Evolutionary conservation across 2,113 vertebrate species (phyloP).

Genomic region (Vimba vimba): DNA sequence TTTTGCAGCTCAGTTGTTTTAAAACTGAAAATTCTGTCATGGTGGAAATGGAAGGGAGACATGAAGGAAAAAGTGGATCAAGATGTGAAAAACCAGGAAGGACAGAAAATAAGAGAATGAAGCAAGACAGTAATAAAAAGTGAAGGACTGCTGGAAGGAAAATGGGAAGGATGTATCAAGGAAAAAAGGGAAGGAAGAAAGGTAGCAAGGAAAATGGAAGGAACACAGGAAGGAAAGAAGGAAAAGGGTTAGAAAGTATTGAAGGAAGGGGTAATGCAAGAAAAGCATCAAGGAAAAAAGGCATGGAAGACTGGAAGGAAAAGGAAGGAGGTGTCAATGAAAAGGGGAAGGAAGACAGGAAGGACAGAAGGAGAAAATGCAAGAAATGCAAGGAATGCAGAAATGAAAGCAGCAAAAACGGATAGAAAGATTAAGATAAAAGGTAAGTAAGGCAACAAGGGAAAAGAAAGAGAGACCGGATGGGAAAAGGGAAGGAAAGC

Average conservation of each 20-base stretch:
- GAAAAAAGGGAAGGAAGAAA: neutral
- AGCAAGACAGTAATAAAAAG: neutral
- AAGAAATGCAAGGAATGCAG: neutral
- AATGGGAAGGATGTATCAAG: neutral
- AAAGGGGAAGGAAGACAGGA: neutral
- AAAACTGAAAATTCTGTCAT: too few relatives aligned
- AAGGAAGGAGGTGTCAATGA: neutral
- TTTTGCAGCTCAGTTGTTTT: too few relatives aligned
- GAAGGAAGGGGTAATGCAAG: neutral
- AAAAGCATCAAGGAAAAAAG: neutral
- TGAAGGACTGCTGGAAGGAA: neutral
- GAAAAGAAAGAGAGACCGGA: neutral
- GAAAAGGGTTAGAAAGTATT: neutral
- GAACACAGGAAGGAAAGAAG: neutral
- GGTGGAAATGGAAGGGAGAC: neutral
- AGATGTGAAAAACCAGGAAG: neutral
- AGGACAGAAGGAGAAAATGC: neutral
- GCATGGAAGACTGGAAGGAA: neutral
- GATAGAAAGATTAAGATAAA: neutral
- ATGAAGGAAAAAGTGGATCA: neutral
- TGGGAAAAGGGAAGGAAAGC: neutral
- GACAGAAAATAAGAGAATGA: neutral
- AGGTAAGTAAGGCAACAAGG: neutral
- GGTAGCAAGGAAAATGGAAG: too few relatives aligned
- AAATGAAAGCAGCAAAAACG: neutral